phyloP scores from a whole-genome alignment of 2,797 vertebrate genomes.

The Rhinogobio ventralis region DNA sequence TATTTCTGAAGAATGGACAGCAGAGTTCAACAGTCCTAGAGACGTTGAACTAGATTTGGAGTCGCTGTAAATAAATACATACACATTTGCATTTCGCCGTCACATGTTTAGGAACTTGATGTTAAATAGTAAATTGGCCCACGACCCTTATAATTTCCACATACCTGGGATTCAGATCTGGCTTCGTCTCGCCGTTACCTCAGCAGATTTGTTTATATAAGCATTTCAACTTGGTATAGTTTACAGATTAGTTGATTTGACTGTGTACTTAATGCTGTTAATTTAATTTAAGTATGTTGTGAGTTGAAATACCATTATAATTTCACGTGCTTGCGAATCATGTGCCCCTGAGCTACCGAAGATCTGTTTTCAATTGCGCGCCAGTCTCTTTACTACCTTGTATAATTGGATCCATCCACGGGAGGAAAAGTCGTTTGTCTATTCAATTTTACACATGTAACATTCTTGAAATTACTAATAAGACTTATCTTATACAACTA shows the following conservation, averaged over 20 bases:
- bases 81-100: background rate
- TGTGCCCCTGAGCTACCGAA: background rate
- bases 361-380: conserved; percentile 28
- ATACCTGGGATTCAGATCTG: conserved; percentile 1
- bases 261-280: background rate
- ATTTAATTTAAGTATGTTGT: background rate
- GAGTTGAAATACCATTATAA: background rate
- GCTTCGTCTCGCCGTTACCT: background rate
- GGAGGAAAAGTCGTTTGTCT: background rate
- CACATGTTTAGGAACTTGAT: background rate
- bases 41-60: background rate
- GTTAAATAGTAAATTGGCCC: background rate
- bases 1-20: background rate
- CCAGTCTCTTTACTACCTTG: background rate
- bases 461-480: background rate
- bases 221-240: background rate
- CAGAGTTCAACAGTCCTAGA: background rate
- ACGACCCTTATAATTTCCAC: background rate
- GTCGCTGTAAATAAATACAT: background rate
- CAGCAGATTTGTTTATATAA: background rate
- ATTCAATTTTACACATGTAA: background rate
- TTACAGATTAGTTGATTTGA: background rate
- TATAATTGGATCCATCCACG: conserved; percentile 15
- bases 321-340: background rate
- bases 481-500: background rate